Conservation (phyloP, 2,797 vertebrate species). For the Epinephelus malabaricus region DNA sequence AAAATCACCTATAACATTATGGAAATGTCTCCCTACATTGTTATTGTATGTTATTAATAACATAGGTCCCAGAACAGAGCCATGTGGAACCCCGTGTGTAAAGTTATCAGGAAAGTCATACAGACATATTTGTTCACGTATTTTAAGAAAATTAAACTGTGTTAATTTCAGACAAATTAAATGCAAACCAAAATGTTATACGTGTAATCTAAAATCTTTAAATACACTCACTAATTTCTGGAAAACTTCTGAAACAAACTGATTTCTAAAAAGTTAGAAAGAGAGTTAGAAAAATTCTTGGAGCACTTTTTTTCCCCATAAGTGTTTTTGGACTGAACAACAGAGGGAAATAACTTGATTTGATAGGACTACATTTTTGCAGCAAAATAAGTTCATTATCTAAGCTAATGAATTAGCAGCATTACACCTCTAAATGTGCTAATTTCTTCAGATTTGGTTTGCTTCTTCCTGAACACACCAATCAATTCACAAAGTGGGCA, state of each 20-base stretch:
- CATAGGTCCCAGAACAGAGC: background rate
- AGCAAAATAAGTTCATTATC: background rate
- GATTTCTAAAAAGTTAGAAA: no score
- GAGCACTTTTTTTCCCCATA: no score
- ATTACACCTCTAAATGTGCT: background rate
- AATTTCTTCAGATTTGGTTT: background rate
- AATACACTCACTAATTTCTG: no score
- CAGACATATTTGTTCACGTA: no score
- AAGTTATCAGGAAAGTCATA: no score
- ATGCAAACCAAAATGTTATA: no score
- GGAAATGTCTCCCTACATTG: background rate
- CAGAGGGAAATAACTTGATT: background rate
- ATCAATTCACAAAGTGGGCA: background rate
- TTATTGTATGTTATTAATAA: background rate
- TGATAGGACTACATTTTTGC: background rate
- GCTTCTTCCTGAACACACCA: background rate
- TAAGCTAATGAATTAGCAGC: background rate
- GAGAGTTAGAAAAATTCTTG: no score
- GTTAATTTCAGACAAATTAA: no score
- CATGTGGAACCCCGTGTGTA: no score
- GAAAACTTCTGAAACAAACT: no score
- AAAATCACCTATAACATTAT: background rate
- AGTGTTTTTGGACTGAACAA: background rate
- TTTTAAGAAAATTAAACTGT: no score
- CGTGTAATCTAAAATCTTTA: no score